These are phyloP conservation scores for Enteromius trimaculatus DNA, from an alignment of 2,797 vertebrate species.

Conservation along the genomic window DNA sequence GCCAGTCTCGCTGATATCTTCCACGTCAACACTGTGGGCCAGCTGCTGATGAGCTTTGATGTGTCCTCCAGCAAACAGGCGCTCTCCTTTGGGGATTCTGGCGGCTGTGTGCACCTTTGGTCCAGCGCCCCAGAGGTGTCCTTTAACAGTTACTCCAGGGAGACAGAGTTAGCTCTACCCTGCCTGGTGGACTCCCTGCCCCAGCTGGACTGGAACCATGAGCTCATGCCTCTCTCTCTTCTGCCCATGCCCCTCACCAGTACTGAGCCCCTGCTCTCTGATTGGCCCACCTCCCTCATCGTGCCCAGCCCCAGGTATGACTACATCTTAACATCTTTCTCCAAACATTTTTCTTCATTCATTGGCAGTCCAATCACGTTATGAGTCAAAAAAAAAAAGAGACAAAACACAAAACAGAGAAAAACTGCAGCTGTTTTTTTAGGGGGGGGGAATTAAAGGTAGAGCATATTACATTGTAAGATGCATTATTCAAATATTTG, in stretches of 20 bases:
- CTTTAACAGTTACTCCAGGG: constrained; percentile 92
- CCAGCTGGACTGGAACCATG: constrained; percentile 96
- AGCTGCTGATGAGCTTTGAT: constrained; percentile 94
- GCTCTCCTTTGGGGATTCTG: constrained; percentile 93
- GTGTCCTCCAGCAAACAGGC: constrained; percentile 96
- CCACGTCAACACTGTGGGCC: constrained; percentile 95
- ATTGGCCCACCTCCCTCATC: constrained; percentile 85
- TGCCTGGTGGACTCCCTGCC: constrained; percentile 93
- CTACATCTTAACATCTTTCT: background rate
- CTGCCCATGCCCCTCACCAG: constrained; percentile 91
- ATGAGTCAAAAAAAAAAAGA: background rate
- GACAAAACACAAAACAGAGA: background rate
- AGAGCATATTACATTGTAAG: background rate
- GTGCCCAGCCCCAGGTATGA: constrained; percentile 89
- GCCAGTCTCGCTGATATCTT: constrained; percentile 94
- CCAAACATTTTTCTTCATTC: background rate
- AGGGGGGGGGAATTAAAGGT: background rate
- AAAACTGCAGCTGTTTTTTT: background rate
- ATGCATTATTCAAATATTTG: background rate
- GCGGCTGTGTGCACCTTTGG: constrained; percentile 95
- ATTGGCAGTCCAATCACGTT: background rate
- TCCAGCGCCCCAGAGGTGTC: constrained; percentile 90
- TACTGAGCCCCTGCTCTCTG: constrained; percentile 86
- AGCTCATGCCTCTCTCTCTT: constrained; percentile 92
- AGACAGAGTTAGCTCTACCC: constrained; percentile 92